These are phyloP conservation scores for Dilophus febrilis DNA, from an alignment of 2,888 invertebrate species.

Conservation along the genomic window DNA sequence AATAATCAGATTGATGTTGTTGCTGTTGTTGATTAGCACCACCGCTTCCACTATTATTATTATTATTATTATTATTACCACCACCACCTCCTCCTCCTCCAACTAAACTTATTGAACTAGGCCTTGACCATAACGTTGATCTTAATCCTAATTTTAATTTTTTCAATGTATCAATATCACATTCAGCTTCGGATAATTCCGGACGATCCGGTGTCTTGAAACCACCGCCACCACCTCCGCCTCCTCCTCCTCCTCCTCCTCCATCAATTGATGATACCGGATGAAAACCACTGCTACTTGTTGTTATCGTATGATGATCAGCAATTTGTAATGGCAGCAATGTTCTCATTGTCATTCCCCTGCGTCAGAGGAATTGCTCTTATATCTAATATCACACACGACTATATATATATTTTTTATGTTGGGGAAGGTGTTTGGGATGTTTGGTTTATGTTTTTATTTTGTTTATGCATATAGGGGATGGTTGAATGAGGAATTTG, in stretches of 20 bases:
- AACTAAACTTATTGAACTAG: slow-evolving; percentile 23
- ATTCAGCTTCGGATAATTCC: slow-evolving; percentile 51
- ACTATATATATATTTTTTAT: not conserved
- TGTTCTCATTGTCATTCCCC: slow-evolving; percentile 40
- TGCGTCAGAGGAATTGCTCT: slow-evolving; percentile 15
- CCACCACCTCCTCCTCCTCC: slow-evolving; percentile 5
- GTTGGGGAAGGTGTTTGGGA: slow-evolving; percentile 1
- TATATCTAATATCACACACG: not conserved
- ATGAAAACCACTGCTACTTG: slow-evolving; percentile 14
- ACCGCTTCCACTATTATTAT: slow-evolving; percentile 20
- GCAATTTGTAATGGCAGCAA: slow-evolving; percentile 43
- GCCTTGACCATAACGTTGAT: slow-evolving; percentile 53
- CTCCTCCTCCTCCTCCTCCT: too few relatives aligned
- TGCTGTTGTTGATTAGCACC: slow-evolving; percentile 15
- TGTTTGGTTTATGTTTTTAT: slow-evolving; percentile 4
- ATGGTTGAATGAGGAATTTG: slow-evolving; percentile 1
- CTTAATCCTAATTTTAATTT: slow-evolving; percentile 52
- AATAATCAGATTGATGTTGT: slow-evolving; percentile 51
- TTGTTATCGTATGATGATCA: slow-evolving; percentile 20
- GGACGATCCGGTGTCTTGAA: slow-evolving; percentile 32
- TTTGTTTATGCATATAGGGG: too few relatives aligned
- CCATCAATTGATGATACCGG: slow-evolving; percentile 19
- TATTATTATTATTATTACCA: too few relatives aligned
- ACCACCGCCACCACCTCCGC: too few relatives aligned
- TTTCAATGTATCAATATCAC: slow-evolving; percentile 56